Base-by-base conservation (phyloP, 2,888 invertebrate genomes). In the Micropterix aruncella region DNA sequence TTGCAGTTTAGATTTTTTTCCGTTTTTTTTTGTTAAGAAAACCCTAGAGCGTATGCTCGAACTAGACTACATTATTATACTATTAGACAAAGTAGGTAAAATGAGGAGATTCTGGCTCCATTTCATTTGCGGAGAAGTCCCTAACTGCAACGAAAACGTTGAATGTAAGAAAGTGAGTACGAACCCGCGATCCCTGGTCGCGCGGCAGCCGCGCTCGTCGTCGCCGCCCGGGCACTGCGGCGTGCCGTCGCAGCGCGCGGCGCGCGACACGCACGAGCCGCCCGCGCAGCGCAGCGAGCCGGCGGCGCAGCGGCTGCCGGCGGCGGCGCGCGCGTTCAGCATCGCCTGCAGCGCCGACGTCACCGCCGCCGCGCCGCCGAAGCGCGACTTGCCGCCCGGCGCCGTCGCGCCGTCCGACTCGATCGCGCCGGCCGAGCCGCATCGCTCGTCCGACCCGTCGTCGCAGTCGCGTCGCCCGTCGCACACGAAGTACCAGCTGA, bases 401-500 rank as follows among this genome's bases (percentile, higher is more conserved):
- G 17, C 16, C 40, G 16, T 48, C 40, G 42, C 5, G 17, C 17
- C 12, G 46, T 48, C 43, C 46, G 56, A 57, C 51, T 47, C 38
- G 63, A 68, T 69, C 65, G 62, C 66, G 59, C 68, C 66, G 56
- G 67, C 70, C 51, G 73, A 74, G 55, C 73, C 68, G 59, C 89
- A 90, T 56, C 82, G 82, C 62, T 92, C 92, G 59, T 92, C 92
- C 0, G 89, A 89, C 16, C 85, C 88, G 56, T 91, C 91, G 5
- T 76, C 75, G 57, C 92, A 92, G 58, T 92, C 89, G 49, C 79
- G 75, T 50, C 85, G 77, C 7, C 85, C 84, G 60, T 92, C 91
- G 62, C 92, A 92, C 3, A 92, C 87, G 63, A 90, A 91, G 72
- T 88, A 91, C 90, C 90, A 91, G 54, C 89, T 90, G 57, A 92